These are phyloP conservation scores for Idaea biselata DNA, from an alignment of 2,888 invertebrate genomes.

Conservation along the genomic window DNA sequence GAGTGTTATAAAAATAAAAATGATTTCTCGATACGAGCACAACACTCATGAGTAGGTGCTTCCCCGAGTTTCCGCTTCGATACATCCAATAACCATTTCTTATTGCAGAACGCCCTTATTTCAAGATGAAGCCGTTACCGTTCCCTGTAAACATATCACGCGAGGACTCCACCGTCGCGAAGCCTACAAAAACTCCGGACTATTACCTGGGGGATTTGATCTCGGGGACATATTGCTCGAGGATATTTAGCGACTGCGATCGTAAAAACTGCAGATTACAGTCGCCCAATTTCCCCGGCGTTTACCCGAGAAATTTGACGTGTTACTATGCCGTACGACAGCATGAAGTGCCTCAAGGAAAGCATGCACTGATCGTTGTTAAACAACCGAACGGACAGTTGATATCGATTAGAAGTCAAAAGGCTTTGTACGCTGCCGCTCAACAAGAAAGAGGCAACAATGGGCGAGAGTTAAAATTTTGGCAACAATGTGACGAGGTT, in stretches of 20 bases:
- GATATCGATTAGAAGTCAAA: conserved; percentile 90
- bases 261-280: conserved; percentile 93
- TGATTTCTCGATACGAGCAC: conserved; percentile 16
- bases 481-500: conserved; percentile 93
- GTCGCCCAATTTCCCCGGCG: conserved; percentile 95
- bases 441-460: conserved; percentile 81
- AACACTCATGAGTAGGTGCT: conserved; percentile 22
- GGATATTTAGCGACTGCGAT: conserved; percentile 96
- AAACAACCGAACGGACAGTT: conserved; percentile 92
- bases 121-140: conserved; percentile 71
- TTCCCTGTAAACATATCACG: conserved; percentile 77
- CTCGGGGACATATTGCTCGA: conserved; percentile 94
- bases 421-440: conserved; percentile 83
- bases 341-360: conserved; percentile 91
- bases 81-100: conserved; percentile 42
- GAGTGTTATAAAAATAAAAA: conserved; percentile 24
- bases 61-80: conserved; percentile 23
- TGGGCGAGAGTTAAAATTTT: conserved; percentile 83
- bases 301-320: conserved; percentile 95
- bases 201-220: conserved; percentile 93
- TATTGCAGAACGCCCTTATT: conserved; percentile 76
- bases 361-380: conserved; percentile 93
- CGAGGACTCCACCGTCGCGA: conserved; percentile 65
- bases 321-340: conserved; percentile 95
- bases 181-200: conserved; percentile 76